Evolutionary conservation across 2,888 invertebrate species (phyloP).

Genomic region (Asteroscopus sphinx): DNA sequence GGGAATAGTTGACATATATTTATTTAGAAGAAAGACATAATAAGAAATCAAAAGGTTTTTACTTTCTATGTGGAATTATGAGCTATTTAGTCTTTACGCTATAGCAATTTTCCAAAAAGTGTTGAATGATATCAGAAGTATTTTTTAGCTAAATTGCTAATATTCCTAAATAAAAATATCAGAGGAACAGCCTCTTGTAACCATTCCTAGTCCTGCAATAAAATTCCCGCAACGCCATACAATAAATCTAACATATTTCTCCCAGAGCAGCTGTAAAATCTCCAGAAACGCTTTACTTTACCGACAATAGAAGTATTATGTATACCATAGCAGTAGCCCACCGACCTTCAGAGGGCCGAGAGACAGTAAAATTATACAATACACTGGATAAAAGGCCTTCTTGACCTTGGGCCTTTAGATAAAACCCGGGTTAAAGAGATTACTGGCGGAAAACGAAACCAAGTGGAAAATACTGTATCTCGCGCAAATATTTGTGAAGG

Average conservation of each 20-base stretch:
- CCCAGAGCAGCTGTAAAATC: constrained; percentile 25
- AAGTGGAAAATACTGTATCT: constrained; percentile 32
- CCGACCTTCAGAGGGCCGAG: constrained; percentile 23
- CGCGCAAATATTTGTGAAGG: constrained; percentile 35
- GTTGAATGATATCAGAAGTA: too few species aligned
- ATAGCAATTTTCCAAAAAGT: too few species aligned
- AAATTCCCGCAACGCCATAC: constrained; percentile 9
- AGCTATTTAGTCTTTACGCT: too few species aligned
- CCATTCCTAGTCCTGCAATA: too few species aligned
- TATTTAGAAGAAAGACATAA: too few species aligned
- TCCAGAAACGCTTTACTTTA: constrained; percentile 18
- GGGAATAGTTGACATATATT: too few species aligned
- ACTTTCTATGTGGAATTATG: too few species aligned
- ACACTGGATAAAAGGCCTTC: constrained; percentile 29
- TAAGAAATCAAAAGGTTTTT: too few species aligned
- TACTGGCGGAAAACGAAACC: constrained; percentile 18
- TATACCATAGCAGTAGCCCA: constrained; percentile 8
- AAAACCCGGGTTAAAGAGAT: constrained; percentile 37
- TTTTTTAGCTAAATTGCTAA: too few species aligned
- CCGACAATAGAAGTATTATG: constrained; percentile 12
- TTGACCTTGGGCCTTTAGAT: constrained; percentile 44
- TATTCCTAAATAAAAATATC: too few species aligned
- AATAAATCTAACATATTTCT: constrained; percentile 23
- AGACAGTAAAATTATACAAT: constrained; percentile 45
- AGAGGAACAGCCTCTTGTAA: too few species aligned